Conservation (phyloP, 2,113 vertebrate genomes). For the Taxidea taxus region DNA sequence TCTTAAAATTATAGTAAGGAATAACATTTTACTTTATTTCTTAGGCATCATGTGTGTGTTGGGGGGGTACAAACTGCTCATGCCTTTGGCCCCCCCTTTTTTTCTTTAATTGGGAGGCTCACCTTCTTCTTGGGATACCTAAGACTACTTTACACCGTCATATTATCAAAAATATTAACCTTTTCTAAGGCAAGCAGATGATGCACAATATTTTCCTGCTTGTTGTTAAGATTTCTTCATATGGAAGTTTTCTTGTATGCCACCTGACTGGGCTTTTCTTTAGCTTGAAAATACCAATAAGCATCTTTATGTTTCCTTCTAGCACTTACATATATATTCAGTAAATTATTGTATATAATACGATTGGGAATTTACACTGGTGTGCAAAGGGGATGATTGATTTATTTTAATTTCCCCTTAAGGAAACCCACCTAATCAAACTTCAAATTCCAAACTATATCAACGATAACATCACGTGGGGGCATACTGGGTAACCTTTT, state of each 20-base stretch:
- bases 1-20: background rate
- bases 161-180: background rate
- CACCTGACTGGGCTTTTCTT: background rate
- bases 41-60: background rate
- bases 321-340: background rate
- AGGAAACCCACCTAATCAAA: background rate
- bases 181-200: background rate
- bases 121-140: background rate
- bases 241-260: background rate
- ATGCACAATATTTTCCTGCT: background rate
- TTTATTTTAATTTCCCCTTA: background rate
- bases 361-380: background rate
- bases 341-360: background rate
- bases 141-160: background rate
- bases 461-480: background rate
- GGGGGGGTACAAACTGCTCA: background rate
- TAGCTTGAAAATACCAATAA: background rate
- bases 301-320: background rate
- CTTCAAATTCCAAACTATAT: background rate
- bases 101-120: background rate
- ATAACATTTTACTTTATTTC: background rate
- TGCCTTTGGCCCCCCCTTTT: background rate
- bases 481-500: background rate
- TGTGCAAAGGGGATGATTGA: background rate
- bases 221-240: background rate